A percentile compares a stretch with the other conserved stretches of the same genome.
Conservation (phyloP, 2,888 invertebrate species). For the Synergus umbraculus region DNA sequence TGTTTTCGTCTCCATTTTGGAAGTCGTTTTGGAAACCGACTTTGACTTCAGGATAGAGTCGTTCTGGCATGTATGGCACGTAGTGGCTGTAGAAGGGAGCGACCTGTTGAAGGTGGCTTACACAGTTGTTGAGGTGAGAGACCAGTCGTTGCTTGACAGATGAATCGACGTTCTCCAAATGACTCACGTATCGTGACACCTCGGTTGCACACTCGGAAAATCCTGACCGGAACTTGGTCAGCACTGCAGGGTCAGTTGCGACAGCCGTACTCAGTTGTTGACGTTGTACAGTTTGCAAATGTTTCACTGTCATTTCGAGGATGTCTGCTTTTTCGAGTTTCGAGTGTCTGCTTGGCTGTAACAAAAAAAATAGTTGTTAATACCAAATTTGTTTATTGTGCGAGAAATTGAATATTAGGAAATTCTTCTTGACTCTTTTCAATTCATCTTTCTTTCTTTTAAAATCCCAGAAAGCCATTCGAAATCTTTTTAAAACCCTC, state of each 20-base stretch:
- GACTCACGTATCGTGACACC: constrained; percentile 85
- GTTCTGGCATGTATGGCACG: constrained; percentile 75
- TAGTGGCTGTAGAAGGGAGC: constrained; percentile 76
- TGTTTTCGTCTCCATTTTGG: constrained; percentile 77
- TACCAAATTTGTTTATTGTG: background rate
- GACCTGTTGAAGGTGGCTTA: constrained; percentile 81
- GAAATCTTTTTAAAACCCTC: too few relatives aligned
- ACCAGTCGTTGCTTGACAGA: constrained; percentile 82
- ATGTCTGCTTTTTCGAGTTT: constrained; percentile 98
- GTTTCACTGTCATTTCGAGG: constrained; percentile 95
- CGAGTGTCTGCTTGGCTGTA: constrained; percentile 93
- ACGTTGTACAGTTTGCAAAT: constrained; percentile 92
- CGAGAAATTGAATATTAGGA: background rate
- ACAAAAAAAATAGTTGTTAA: constrained; percentile 64
- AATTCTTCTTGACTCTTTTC: too few relatives aligned
- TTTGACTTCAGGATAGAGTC: constrained; percentile 75
- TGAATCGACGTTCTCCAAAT: constrained; percentile 83
- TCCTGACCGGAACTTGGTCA: constrained; percentile 91
- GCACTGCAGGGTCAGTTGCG: constrained; percentile 89
- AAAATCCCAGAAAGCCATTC: too few relatives aligned
- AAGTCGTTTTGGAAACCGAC: constrained; percentile 71
- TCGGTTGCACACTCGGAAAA: constrained; percentile 94
- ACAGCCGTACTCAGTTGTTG: constrained; percentile 91
- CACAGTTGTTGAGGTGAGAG: constrained; percentile 83
- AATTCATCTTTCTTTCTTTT: too few relatives aligned